phyloP scores from a whole-genome alignment of 2,797 vertebrate species.

The Taenioides sp. region DNA sequence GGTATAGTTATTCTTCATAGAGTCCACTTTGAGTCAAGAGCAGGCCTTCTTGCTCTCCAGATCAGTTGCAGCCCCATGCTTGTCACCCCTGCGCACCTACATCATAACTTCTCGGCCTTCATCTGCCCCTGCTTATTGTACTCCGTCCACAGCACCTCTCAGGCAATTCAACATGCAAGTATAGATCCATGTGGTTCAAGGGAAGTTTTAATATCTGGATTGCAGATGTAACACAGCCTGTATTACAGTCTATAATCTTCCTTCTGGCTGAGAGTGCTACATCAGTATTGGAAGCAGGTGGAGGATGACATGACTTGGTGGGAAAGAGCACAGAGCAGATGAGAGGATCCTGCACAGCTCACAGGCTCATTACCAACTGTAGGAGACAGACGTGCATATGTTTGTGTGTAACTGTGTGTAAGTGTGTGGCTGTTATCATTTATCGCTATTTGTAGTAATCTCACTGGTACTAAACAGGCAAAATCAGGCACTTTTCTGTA shows the following conservation, averaged over 20 bases:
- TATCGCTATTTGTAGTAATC: conserved; percentile 18
- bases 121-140: conserved; percentile 15
- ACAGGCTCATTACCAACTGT: conserved; percentile 35
- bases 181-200: conserved; percentile 57
- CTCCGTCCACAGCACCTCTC: conserved; percentile 50
- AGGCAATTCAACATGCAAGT: conserved; percentile 10
- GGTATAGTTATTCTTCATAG: conserved; percentile 52
- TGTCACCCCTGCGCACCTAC: conserved; percentile 63
- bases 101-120: conserved; percentile 30
- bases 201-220: conserved; percentile 67
- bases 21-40: conserved; percentile 25
- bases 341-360: conserved; percentile 31
- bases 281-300: conserved; percentile 72
- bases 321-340: conserved; percentile 41
- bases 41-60: conserved; percentile 20
- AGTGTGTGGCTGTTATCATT: conserved; percentile 6
- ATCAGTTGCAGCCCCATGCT: conserved; percentile 58
- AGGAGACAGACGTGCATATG: conserved; percentile 2
- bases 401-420: not conserved
- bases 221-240: conserved; percentile 66
- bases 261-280: conserved; percentile 53
- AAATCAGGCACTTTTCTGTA: not conserved
- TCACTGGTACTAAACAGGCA: conserved; percentile 7
- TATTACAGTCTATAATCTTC: conserved; percentile 52
- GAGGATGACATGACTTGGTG: conserved; percentile 49